Evolutionary conservation across 35 echinoderm and acorn worm species (phyloP).

Genomic region (Holothuria glaberrima): DNA sequence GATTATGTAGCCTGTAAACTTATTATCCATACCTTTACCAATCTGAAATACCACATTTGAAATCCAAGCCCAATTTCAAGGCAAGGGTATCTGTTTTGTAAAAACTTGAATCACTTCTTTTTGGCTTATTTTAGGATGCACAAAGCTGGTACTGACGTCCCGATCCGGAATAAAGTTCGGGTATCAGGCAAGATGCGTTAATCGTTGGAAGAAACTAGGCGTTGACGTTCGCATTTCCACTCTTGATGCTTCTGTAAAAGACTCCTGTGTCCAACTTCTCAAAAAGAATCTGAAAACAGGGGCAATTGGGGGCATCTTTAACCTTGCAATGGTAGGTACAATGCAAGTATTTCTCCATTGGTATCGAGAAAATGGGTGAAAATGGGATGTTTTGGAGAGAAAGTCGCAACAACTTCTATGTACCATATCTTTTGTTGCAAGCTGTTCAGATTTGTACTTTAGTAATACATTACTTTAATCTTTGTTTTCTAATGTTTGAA

Average conservation of each 20-base stretch:
- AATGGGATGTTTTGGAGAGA: too few species aligned
- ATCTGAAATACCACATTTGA: too few species aligned
- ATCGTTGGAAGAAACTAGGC: slow-evolving; percentile 55
- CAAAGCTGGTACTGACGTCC: slow-evolving; percentile 68
- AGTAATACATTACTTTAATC: too few species aligned
- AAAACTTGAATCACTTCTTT: too few species aligned
- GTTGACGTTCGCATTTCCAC: slow-evolving; percentile 67
- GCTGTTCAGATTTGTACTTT: too few species aligned
- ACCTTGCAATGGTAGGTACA: slow-evolving; percentile 77
- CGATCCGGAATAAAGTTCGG: slow-evolving; percentile 72
- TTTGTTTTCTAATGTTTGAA: too few species aligned
- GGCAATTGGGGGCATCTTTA: slow-evolving; percentile 68
- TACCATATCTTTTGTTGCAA: too few species aligned
- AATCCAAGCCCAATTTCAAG: background rate
- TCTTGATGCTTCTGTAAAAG: slow-evolving; percentile 22
- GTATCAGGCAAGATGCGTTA: slow-evolving; percentile 63
- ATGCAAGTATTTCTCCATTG: too few species aligned
- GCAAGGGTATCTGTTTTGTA: background rate
- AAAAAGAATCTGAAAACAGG: slow-evolving; percentile 33
- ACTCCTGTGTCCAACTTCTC: slow-evolving; percentile 56
- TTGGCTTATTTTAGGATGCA: background rate
- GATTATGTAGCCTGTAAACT: too few species aligned
- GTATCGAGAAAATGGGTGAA: too few species aligned
- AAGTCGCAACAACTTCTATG: too few species aligned
- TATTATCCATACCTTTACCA: too few species aligned